phyloP scores from a whole-genome alignment of 2,797 vertebrate species.

The Oreochromis grahami region DNA sequence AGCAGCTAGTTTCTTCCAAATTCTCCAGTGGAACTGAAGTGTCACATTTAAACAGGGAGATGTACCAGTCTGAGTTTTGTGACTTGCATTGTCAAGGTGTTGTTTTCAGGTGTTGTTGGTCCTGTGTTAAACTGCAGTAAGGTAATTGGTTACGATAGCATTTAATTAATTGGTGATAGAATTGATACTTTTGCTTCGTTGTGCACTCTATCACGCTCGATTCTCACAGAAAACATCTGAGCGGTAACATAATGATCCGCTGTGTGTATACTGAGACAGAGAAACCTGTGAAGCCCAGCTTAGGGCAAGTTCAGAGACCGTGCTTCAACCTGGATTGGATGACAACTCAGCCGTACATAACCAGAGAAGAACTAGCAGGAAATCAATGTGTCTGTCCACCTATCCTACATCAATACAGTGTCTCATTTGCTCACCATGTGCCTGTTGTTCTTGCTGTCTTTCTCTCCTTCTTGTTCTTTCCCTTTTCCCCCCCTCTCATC shows the following conservation, averaged over 20 bases:
- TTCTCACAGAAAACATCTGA: constrained; percentile 20
- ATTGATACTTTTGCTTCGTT: not conserved
- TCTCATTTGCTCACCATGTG: constrained; percentile 27
- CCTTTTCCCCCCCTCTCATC: not conserved
- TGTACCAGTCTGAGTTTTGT: not conserved
- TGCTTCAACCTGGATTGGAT: constrained; percentile 44
- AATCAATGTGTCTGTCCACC: constrained; percentile 61
- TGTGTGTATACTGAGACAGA: constrained; percentile 14
- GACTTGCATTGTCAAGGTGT: not conserved
- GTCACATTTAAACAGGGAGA: not conserved
- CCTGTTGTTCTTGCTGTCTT: constrained; percentile 3
- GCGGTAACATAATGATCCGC: constrained; percentile 19
- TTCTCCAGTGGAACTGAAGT: not conserved
- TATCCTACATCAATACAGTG: constrained; percentile 44
- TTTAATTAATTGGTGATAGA: not conserved
- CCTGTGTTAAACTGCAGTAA: not conserved
- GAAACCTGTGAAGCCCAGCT: not conserved
- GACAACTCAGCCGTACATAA: constrained; percentile 45
- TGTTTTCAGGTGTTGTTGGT: not conserved
- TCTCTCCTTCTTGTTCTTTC: not conserved
- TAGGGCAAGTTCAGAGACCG: constrained; percentile 16
- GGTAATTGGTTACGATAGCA: not conserved
- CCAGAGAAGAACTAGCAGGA: constrained; percentile 47
- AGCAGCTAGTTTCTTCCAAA: not conserved
- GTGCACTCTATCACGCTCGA: not conserved